These are phyloP conservation scores for Tetrao urogallus DNA, from an alignment of 2,113 vertebrate species.

Conservation along the genomic window DNA sequence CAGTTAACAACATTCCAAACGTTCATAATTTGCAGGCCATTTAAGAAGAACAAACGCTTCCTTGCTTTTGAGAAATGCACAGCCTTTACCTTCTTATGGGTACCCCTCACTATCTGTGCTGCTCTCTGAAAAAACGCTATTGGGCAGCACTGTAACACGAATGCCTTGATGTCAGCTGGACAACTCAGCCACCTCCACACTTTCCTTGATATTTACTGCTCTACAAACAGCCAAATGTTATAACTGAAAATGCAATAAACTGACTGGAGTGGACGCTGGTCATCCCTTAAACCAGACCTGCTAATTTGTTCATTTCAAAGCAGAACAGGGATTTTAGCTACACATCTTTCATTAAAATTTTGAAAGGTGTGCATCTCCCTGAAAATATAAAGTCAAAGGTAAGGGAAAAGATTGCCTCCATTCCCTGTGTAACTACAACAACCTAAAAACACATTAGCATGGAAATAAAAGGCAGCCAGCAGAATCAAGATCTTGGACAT, in stretches of 20 bases:
- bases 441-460: neutral
- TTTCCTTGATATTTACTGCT: neutral
- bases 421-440: neutral
- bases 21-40: neutral
- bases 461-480: constrained; percentile 39
- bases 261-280: too few species aligned
- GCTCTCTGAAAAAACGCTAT: neutral
- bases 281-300: neutral
- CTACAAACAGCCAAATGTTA: neutral
- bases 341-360: neutral
- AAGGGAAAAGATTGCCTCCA: neutral
- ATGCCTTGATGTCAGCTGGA: neutral
- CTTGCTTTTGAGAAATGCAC: neutral
- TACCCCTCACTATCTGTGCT: neutral
- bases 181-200: constrained; percentile 21
- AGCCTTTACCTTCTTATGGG: neutral
- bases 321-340: neutral
- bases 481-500: neutral
- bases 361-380: neutral
- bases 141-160: too few species aligned
- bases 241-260: neutral
- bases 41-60: neutral
- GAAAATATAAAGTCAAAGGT: neutral
- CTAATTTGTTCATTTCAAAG: neutral
- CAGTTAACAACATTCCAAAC: neutral